phyloP scores from a whole-genome alignment of 2,113 vertebrate species.

The Erpornis zantholeuca region DNA sequence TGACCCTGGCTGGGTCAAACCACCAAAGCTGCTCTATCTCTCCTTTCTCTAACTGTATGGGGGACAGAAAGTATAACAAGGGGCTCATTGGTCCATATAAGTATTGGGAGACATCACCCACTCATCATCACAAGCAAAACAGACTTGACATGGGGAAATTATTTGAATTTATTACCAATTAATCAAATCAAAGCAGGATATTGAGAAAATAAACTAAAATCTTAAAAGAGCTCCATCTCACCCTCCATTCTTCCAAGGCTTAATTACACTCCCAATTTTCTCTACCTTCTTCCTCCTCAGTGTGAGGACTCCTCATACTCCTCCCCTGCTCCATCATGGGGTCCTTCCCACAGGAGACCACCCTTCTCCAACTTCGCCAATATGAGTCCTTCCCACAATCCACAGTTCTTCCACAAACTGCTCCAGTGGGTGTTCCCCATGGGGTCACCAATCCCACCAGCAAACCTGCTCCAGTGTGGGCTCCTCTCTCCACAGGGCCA shows the following conservation, averaged over 20 bases:
- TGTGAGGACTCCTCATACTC: background rate
- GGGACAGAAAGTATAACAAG: background rate
- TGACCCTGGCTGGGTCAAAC: background rate
- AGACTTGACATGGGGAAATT: fast-evolving
- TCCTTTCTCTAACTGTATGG: background rate
- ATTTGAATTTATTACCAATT: background rate
- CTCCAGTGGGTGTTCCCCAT: background rate
- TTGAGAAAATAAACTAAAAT: background rate
- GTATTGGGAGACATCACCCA: background rate
- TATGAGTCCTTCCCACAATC: background rate
- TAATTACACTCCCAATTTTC: background rate
- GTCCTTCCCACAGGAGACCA: background rate
- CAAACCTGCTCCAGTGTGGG: background rate
- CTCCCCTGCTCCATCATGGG: background rate
- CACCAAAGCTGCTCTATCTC: background rate
- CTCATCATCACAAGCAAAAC: background rate
- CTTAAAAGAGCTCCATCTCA: background rate
- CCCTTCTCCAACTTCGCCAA: background rate
- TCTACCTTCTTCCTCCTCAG: background rate
- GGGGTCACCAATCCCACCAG: background rate
- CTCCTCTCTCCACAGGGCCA: fast-evolving
- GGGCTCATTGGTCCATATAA: background rate
- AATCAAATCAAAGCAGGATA: background rate
- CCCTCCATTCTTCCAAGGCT: background rate
- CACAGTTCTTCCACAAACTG: background rate